Evolutionary conservation across 23 tunicate species (phyloP).

Genomic region (Ascidia mentula): DNA sequence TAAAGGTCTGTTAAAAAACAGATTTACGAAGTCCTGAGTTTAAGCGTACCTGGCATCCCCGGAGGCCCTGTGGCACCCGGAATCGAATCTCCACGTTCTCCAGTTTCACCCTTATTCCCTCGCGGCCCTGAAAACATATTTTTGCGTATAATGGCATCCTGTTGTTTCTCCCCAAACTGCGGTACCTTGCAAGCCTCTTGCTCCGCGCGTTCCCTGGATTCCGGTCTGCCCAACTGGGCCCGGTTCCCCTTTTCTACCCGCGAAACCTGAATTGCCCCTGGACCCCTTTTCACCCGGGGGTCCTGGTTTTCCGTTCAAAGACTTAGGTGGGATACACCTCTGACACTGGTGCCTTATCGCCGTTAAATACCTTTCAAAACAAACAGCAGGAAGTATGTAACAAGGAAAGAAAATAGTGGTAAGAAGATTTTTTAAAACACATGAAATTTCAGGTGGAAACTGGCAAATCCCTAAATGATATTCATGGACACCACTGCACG

Average conservation of each 20-base stretch:
- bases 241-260: background rate
- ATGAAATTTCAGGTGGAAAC: too few species aligned
- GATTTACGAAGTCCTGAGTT: too few species aligned
- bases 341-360: conserved; percentile 3
- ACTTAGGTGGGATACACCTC: background rate
- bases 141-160: too few species aligned
- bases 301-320: background rate
- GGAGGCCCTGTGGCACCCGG: background rate
- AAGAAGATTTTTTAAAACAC: too few species aligned
- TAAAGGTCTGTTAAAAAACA: too few species aligned
- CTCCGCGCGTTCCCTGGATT: background rate
- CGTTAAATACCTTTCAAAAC: background rate
- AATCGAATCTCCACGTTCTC: conserved; percentile 4
- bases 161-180: too few species aligned
- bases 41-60: background rate
- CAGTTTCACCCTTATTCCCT: background rate
- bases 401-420: too few species aligned
- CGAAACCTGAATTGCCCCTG: background rate
- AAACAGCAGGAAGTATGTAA: too few species aligned
- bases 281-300: background rate
- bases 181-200: background rate
- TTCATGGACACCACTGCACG: too few species aligned
- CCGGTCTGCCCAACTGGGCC: background rate
- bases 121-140: background rate
- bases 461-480: too few species aligned